Conservation (phyloP, 30 jellyfish, hydroid and myxozoan species). For the Cassiopea andromeda region DNA sequence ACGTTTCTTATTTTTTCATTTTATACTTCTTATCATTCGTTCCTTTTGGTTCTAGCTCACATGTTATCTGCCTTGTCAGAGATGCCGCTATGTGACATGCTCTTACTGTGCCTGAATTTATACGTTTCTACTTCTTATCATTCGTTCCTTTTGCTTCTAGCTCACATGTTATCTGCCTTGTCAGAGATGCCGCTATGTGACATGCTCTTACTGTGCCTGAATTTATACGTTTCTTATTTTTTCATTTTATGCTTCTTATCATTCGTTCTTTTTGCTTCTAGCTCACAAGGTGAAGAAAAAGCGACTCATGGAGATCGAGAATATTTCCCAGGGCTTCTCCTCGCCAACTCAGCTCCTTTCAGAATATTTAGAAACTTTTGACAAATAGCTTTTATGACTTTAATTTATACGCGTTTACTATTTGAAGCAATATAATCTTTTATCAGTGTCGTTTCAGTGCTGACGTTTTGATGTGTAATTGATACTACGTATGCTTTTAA, state of each 20-base stretch:
- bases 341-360: conserved; percentile 51
- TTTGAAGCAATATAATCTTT: not conserved
- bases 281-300: conserved; percentile 74
- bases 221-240: no score
- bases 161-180: no score
- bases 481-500: not conserved
- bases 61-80: no score
- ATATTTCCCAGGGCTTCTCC: not conserved
- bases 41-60: conserved; percentile 42
- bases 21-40: not conserved
- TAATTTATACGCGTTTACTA: not conserved
- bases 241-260: not conserved
- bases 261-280: not conserved
- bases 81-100: no score
- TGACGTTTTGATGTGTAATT: not conserved
- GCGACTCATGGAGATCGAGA: conserved; percentile 68
- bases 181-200: no score
- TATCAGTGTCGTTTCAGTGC: not conserved
- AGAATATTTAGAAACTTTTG: conserved; percentile 30
- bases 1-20: no score
- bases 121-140: no score
- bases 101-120: no score
- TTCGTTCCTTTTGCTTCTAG: no score
- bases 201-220: no score
- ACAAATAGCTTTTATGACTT: not conserved